phyloP scores from a whole-genome alignment of 2,113 vertebrate species.

The Apteryx mantelli region DNA sequence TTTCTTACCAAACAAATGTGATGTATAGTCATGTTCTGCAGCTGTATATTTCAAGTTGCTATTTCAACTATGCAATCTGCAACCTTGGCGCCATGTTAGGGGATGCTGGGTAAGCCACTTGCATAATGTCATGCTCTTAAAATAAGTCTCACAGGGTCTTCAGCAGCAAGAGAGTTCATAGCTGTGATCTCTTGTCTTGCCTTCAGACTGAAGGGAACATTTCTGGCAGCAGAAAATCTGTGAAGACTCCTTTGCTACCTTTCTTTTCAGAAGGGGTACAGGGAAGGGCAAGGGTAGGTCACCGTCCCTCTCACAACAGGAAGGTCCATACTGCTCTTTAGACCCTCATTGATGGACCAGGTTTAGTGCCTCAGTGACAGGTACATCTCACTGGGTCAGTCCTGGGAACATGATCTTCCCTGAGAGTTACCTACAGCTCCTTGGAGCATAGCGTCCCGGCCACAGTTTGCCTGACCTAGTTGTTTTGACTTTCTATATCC shows the following conservation, averaged over 20 bases:
- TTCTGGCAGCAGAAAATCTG: not conserved
- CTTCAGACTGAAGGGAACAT: not conserved
- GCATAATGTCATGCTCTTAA: not conserved
- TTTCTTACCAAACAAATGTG: not conserved
- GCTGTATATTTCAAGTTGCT: not conserved
- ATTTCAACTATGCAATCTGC: not conserved
- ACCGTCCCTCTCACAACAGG: not conserved
- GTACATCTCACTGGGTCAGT: not conserved
- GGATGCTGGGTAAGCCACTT: not conserved
- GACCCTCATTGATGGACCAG: not conserved
- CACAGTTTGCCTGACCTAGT: not conserved
- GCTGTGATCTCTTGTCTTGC: not conserved
- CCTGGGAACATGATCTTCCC: not conserved
- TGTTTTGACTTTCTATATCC: not conserved
- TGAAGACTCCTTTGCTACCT: not conserved
- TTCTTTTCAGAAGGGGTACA: not conserved
- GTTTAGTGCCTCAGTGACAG: not conserved
- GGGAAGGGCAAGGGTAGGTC: not conserved
- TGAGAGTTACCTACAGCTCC: not conserved
- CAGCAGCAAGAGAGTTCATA: not conserved
- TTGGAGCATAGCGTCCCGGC: not conserved
- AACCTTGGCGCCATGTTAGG: not conserved
- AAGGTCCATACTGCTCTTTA: not conserved
- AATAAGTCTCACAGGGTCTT: accelerated
- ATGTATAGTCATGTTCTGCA: not conserved